Conservation (phyloP, 2,797 vertebrate genomes). For the Tenualosa ilisha region DNA sequence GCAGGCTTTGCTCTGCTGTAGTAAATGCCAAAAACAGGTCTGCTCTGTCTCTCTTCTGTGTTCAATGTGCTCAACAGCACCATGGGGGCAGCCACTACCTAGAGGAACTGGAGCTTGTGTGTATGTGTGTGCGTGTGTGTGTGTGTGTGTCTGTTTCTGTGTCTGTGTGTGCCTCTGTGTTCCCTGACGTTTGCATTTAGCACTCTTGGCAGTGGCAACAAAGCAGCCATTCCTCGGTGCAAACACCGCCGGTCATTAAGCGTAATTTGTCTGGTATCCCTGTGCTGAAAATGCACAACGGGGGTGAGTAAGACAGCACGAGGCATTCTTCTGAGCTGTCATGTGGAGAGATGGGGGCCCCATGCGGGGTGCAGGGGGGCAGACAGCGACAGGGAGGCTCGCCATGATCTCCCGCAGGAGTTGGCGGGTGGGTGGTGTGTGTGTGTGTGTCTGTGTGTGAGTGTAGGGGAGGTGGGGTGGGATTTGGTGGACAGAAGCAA, state of each 20-base stretch:
- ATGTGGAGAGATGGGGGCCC: slow-evolving; percentile 67
- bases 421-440: slow-evolving; percentile 45
- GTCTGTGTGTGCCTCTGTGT: slow-evolving; percentile 37
- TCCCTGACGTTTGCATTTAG: slow-evolving; percentile 53
- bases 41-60: slow-evolving; percentile 29
- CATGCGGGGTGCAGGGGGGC: slow-evolving; percentile 49
- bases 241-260: slow-evolving; percentile 69
- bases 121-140: neutral
- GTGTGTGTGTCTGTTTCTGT: slow-evolving; percentile 17
- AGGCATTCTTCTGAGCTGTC: slow-evolving; percentile 72
- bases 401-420: slow-evolving; percentile 64
- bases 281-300: slow-evolving; percentile 69
- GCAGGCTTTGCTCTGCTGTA: neutral
- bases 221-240: slow-evolving; percentile 63
- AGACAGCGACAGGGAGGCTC: slow-evolving; percentile 69
- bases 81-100: slow-evolving; percentile 49
- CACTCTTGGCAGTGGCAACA: slow-evolving; percentile 63
- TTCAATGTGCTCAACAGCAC: slow-evolving; percentile 22
- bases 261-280: slow-evolving; percentile 73
- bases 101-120: slow-evolving; percentile 13
- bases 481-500: slow-evolving; percentile 58
- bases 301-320: slow-evolving; percentile 67
- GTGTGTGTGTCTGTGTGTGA: slow-evolving; percentile 24
- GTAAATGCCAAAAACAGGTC: slow-evolving; percentile 22
- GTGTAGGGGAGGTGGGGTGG: slow-evolving; percentile 53